A percentile compares a stretch with the other conserved stretches of the same genome.
phyloP scores from a whole-genome alignment of 2,797 vertebrate genomes.

The Stomatorhinus walkeri region DNA sequence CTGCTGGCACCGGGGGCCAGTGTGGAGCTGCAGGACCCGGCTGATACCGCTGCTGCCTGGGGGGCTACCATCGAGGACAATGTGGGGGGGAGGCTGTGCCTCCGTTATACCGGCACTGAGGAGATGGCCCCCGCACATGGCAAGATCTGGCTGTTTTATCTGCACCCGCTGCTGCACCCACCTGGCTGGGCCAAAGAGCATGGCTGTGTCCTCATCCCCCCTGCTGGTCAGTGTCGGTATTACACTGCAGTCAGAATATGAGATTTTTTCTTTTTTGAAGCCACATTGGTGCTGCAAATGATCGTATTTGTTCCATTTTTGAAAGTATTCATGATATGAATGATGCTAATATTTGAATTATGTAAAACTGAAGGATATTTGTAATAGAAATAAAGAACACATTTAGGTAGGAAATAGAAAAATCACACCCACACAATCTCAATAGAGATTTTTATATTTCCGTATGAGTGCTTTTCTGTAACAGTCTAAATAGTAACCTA shows the following conservation, averaged over 20 bases:
- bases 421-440: neutral
- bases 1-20: slow-evolving; percentile 77
- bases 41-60: slow-evolving; percentile 73
- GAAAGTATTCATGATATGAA: neutral
- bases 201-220: slow-evolving; percentile 72
- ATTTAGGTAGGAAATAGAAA: neutral
- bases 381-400: neutral
- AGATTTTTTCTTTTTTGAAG: neutral
- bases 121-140: slow-evolving; percentile 64
- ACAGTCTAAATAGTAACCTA: neutral
- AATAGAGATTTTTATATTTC: neutral
- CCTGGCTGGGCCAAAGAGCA: slow-evolving; percentile 85
- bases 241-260: neutral
- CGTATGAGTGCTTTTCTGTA: neutral
- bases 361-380: neutral
- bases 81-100: slow-evolving; percentile 78
- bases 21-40: slow-evolving; percentile 75
- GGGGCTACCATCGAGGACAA: slow-evolving; percentile 82
- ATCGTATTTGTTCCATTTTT: neutral
- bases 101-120: slow-evolving; percentile 76
- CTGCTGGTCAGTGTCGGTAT: slow-evolving; percentile 64
- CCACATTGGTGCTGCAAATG: neutral
- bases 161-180: slow-evolving; percentile 86
- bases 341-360: neutral
- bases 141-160: slow-evolving; percentile 85